Evolutionary conservation across 2,797 vertebrate species (phyloP).

Genomic region (Champsocephalus gunnari): DNA sequence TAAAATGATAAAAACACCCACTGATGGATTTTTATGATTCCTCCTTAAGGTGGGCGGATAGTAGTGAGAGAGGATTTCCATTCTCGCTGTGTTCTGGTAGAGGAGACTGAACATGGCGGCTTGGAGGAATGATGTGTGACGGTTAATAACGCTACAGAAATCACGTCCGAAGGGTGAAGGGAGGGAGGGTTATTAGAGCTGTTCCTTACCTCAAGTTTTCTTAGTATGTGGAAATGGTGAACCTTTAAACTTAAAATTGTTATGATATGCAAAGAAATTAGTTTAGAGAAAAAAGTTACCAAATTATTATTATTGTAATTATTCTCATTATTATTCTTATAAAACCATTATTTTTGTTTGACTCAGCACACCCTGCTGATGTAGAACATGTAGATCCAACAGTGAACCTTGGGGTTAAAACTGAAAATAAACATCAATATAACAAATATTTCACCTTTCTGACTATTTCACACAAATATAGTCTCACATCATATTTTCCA

Average conservation of each 20-base stretch:
- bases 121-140: slow-evolving; percentile 48
- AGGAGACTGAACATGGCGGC: slow-evolving; percentile 53
- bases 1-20: slow-evolving; percentile 47
- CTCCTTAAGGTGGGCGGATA: slow-evolving; percentile 45
- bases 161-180: slow-evolving; percentile 62
- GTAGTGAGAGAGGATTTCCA: slow-evolving; percentile 56
- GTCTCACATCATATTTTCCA: slow-evolving; percentile 27
- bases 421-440: slow-evolving; percentile 38
- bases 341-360: slow-evolving; percentile 74
- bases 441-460: slow-evolving; percentile 36
- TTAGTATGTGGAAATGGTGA: slow-evolving; percentile 83
- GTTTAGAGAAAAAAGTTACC: slow-evolving; percentile 85
- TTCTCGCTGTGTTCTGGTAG: slow-evolving; percentile 39
- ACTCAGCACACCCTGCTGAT: slow-evolving; percentile 64
- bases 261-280: slow-evolving; percentile 88
- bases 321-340: slow-evolving; percentile 74
- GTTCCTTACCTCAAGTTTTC: slow-evolving; percentile 85
- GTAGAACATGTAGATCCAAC: slow-evolving; percentile 52
- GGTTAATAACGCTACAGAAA: slow-evolving; percentile 62
- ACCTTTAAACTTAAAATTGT: slow-evolving; percentile 87
- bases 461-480: slow-evolving; percentile 30
- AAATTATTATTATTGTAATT: slow-evolving; percentile 81
- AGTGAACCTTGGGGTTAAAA: slow-evolving; percentile 54
- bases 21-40: slow-evolving; percentile 49
- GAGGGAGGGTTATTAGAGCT: slow-evolving; percentile 74